These are phyloP conservation scores for Diloba caeruleocephala DNA, from an alignment of 2,888 invertebrate species.

Conservation along the genomic window DNA sequence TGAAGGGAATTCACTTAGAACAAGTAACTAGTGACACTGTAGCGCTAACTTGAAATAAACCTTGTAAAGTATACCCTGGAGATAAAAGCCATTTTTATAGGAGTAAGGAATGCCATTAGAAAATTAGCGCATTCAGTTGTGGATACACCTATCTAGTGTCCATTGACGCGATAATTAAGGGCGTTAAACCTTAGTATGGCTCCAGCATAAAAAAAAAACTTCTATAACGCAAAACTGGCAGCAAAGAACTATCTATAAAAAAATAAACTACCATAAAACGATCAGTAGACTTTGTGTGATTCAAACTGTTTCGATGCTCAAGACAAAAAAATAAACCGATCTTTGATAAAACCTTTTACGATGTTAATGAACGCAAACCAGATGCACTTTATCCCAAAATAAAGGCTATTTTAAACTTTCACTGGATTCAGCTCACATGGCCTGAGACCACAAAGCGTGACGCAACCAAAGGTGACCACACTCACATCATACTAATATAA, in stretches of 20 bases:
- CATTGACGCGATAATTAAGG: too few relatives aligned
- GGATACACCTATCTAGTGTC: too few relatives aligned
- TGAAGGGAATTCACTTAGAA: slow-evolving; percentile 27
- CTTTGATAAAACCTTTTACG: slow-evolving; percentile 10
- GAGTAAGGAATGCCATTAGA: neutral
- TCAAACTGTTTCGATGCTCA: slow-evolving; percentile 3
- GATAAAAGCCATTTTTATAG: slow-evolving; percentile 1
- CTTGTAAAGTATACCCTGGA: slow-evolving; percentile 5
- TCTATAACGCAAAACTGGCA: neutral
- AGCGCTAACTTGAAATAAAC: slow-evolving; percentile 9
- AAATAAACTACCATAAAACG: slow-evolving; percentile 8
- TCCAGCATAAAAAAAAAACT: neutral
- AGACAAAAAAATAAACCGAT: slow-evolving; percentile 20
- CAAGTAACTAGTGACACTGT: slow-evolving; percentile 14
- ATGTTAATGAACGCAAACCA: slow-evolving; percentile 24
- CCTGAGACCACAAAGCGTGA: slow-evolving; percentile 16
- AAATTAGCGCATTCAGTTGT: too few relatives aligned
- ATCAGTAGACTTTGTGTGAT: slow-evolving; percentile 9
- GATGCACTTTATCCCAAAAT: slow-evolving; percentile 20
- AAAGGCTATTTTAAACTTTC: slow-evolving; percentile 19
- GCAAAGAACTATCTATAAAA: neutral
- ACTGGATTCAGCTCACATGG: slow-evolving; percentile 1
- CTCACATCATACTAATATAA: neutral
- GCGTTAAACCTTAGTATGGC: too few relatives aligned
- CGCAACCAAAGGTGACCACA: slow-evolving; percentile 3